These are phyloP conservation scores for Dipodomys spectabilis DNA, from an alignment of 2,113 vertebrate species.

Conservation along the genomic window DNA sequence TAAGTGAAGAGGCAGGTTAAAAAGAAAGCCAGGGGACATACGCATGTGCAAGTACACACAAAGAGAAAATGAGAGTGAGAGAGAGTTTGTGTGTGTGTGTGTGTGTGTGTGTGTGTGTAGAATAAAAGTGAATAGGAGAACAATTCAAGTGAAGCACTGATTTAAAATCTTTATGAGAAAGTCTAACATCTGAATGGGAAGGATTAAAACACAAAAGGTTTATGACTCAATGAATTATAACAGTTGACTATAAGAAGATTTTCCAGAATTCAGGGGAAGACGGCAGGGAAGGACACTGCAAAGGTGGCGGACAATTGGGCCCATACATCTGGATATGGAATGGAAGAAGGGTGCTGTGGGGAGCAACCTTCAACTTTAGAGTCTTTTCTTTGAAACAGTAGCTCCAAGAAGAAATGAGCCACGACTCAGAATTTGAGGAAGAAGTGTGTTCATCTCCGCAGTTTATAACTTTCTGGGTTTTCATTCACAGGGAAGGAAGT, in stretches of 20 bases:
- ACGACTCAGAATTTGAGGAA: background rate
- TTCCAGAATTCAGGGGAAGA: background rate
- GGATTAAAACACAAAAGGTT: background rate
- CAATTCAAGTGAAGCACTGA: background rate
- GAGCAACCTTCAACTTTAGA: background rate
- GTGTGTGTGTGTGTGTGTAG: too few relatives aligned
- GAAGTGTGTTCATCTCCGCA: background rate
- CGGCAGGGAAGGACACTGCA: too few relatives aligned
- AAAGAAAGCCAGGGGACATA: background rate
- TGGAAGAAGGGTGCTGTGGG: rapidly evolving
- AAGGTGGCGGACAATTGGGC: background rate
- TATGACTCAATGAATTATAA: background rate
- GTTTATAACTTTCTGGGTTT: slow-evolving; percentile 5
- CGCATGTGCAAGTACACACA: too few relatives aligned
- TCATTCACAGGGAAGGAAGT: background rate
- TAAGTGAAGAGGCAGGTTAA: background rate
- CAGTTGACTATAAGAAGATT: background rate
- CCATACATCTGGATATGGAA: background rate
- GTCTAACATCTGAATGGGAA: background rate
- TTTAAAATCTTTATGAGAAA: background rate
- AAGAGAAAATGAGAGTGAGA: background rate
- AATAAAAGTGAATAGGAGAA: background rate
- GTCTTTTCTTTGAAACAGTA: background rate
- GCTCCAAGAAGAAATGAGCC: background rate
- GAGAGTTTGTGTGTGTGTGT: background rate